These are phyloP conservation scores for Prochilodus magdalenae DNA, from an alignment of 2,113 vertebrate genomes.

Conservation along the genomic window DNA sequence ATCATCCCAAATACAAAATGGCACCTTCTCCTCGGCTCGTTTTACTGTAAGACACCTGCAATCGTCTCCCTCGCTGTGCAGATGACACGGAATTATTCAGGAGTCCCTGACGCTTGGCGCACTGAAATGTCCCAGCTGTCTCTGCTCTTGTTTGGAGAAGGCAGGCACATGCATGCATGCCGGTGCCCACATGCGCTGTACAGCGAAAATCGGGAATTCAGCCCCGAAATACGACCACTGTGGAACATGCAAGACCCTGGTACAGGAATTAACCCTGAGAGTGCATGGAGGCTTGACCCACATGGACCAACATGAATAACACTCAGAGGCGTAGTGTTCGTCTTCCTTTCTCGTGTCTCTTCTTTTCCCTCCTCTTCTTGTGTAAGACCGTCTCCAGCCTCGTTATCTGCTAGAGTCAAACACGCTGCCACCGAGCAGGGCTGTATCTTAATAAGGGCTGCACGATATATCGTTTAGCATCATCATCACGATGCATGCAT, in stretches of 20 bases:
- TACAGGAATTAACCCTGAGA: background rate
- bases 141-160: constrained; percentile 43
- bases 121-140: constrained; percentile 50
- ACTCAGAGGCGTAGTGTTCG: background rate
- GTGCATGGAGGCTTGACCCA: background rate
- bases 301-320: background rate
- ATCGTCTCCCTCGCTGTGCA: constrained; percentile 47
- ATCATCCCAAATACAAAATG: constrained; percentile 44
- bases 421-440: too few relatives aligned
- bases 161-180: background rate
- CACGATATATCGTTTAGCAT: too few relatives aligned
- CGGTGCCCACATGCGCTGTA: background rate
- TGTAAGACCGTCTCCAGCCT: too few relatives aligned
- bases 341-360: background rate
- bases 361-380: too few relatives aligned
- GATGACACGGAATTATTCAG: constrained; percentile 67
- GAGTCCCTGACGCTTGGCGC: constrained; percentile 60
- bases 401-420: too few relatives aligned
- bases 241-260: background rate
- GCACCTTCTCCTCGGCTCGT: constrained; percentile 38
- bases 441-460: too few relatives aligned
- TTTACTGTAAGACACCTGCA: constrained; percentile 59
- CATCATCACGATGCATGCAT: too few relatives aligned
- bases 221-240: background rate
- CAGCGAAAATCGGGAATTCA: constrained; percentile 15